A percentile compares a stretch with the other conserved stretches of the same genome.
phyloP scores from a whole-genome alignment of 2,888 invertebrate species.

The Caenorhabditis sp. region DNA sequence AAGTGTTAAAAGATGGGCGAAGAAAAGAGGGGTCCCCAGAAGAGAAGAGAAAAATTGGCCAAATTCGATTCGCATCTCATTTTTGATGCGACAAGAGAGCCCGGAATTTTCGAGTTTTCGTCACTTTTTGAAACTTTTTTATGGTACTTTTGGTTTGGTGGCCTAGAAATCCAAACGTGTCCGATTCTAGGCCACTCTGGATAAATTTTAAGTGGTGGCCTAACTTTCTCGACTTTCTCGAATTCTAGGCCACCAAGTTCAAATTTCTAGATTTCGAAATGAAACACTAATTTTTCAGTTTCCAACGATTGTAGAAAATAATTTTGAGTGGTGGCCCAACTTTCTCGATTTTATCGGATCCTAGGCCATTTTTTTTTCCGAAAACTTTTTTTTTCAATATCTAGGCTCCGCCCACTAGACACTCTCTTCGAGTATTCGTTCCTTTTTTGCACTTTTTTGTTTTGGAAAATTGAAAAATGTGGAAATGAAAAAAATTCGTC shows the following conservation, averaged over 20 bases:
- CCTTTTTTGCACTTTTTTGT: not conserved
- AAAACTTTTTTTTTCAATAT: not conserved
- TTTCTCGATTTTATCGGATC: too few species aligned
- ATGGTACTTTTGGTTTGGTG: not conserved
- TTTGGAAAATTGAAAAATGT: not conserved
- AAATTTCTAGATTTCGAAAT: not conserved
- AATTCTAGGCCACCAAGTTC: not conserved
- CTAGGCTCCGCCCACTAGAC: conserved; percentile 10
- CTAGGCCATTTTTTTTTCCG: too few species aligned
- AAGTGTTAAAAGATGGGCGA: not conserved
- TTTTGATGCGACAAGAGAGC: conserved; percentile 19
- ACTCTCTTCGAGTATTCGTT: not conserved
- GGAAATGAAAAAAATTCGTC: conserved; percentile 7
- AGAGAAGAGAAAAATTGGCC: not conserved
- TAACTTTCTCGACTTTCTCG: not conserved
- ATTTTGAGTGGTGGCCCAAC: too few species aligned
- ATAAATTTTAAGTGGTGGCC: not conserved
- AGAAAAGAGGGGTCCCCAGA: not conserved
- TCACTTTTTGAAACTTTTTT: not conserved
- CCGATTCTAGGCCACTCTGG: not conserved
- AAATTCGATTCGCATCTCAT: conserved; percentile 40
- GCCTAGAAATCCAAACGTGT: not conserved
- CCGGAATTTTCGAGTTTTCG: conserved; percentile 8
- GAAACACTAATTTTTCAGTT: too few species aligned
- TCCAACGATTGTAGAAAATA: too few species aligned